These are phyloP conservation scores for Alentia gelatinosa DNA, from an alignment of 2,888 invertebrate species.

Conservation along the genomic window DNA sequence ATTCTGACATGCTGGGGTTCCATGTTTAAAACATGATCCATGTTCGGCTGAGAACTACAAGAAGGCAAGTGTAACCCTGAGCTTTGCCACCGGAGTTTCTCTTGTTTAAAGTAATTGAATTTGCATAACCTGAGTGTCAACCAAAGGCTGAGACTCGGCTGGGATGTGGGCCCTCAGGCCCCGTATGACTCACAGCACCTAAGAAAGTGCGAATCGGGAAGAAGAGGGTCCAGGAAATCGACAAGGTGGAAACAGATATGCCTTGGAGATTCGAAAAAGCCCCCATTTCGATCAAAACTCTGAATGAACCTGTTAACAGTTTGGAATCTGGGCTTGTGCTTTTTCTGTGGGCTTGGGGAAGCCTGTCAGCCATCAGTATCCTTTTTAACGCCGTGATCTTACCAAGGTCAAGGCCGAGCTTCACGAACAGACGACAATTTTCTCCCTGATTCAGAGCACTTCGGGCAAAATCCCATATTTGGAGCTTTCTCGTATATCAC, in stretches of 20 bases:
- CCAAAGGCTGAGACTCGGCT: not conserved
- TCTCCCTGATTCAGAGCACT: too few species aligned
- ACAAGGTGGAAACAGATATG: not conserved
- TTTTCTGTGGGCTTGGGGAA: not conserved
- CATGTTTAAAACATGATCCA: conserved; percentile 22
- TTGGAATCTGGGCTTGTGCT: not conserved
- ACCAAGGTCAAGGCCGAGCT: too few species aligned
- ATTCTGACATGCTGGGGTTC: not conserved
- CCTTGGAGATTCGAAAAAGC: not conserved
- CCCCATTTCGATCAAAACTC: not conserved
- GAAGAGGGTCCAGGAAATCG: not conserved
- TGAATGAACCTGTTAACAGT: not conserved
- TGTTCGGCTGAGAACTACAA: not conserved
- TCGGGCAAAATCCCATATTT: too few species aligned
- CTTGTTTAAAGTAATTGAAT: conserved; percentile 41
- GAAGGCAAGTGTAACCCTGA: not conserved
- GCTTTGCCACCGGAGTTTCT: not conserved
- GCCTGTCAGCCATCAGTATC: not conserved
- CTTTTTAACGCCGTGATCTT: too few species aligned
- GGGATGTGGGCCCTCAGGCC: too few species aligned
- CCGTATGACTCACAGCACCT: not conserved
- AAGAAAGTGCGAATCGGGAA: not conserved
- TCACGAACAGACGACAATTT: too few species aligned
- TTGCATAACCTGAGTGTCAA: conserved; percentile 5
- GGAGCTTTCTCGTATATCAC: too few species aligned